These are phyloP conservation scores for Epinephelus awoara DNA, from an alignment of 2,797 vertebrate species.

Conservation along the genomic window DNA sequence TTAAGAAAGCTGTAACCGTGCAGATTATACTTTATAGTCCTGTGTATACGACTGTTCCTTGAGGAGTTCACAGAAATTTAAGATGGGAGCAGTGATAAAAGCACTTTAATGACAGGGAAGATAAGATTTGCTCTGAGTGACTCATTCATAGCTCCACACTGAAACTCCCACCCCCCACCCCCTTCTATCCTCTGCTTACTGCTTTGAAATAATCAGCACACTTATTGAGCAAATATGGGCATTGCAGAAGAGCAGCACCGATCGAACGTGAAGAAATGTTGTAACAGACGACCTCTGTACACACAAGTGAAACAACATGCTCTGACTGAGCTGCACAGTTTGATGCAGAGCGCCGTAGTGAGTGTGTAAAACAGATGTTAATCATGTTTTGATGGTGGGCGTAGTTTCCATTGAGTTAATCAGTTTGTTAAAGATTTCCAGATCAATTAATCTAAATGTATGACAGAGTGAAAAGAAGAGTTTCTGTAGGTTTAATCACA, in stretches of 20 bases:
- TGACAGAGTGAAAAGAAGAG: neutral
- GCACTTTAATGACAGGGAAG: conserved; percentile 83
- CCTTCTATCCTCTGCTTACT: conserved; percentile 1
- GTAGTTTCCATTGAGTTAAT: conserved; percentile 60
- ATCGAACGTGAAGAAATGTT: conserved; percentile 75
- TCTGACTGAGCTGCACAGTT: neutral
- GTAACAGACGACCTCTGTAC: conserved; percentile 76
- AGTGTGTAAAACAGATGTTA: conserved; percentile 22
- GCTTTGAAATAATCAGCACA: conserved; percentile 76
- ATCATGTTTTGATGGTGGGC: conserved; percentile 34
- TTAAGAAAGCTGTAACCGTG: conserved; percentile 76
- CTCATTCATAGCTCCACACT: conserved; percentile 75
- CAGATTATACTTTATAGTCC: conserved; percentile 86
- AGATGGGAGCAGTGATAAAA: conserved; percentile 84
- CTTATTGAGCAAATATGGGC: conserved; percentile 80
- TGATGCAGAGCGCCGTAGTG: conserved; percentile 6
- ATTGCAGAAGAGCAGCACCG: conserved; percentile 65
- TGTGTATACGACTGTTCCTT: conserved; percentile 76
- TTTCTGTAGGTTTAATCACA: conserved; percentile 40
- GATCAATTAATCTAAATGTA: conserved; percentile 29
- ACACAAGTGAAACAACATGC: conserved; percentile 42
- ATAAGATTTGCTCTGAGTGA: conserved; percentile 87
- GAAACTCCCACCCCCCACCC: conserved; percentile 51
- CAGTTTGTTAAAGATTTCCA: conserved; percentile 29
- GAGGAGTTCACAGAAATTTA: conserved; percentile 81